Evolutionary conservation across 2,888 invertebrate genomes (phyloP), one percentile per base, ranked within the genome.

Genomic region (Heliconius ethilla): DNA sequence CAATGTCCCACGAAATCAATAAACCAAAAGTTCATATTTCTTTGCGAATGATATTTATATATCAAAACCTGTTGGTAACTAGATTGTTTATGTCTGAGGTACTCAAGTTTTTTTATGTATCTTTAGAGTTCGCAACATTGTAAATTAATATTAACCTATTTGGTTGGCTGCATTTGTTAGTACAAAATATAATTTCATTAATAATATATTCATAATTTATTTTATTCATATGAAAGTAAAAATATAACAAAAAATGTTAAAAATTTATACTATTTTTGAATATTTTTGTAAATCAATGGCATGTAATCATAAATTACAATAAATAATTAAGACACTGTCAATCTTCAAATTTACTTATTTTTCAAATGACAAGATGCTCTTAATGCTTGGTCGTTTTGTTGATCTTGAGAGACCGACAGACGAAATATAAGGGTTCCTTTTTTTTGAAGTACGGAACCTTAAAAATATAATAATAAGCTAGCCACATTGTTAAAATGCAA

Each of bases 1-100:
- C 93, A 92, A 93, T 93, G 93, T 90, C 86, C 91, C 93, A 92
- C 91, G 92, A 93, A 93, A 93, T 94, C 92, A 92, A 93, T 92
- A 93, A 89, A 90, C 86, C 87, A 87, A 88, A 87, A 73, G 70
- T 70, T 59, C 77, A 80, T 79, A 78, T 78, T 78, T 80, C 76
- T 76, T 78, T 75, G 72, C 62, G 65, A 62, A 75, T 69, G 69
- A 45, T 25, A 72, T 70, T 76, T 75, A 33, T 75, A 33, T 62
- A 73, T 76, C 45, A 67, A 72, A 75, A 25, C n/a, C 29, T 15
- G 72, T 25, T 55, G 22, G 29, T 66, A 40, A 40, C 37, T 67
- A 67, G 55, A 55, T 51, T 51, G 51, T 51, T 51, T 51, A 51
- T 51, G 51, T 51, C 51, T 51, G 51, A 51, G 18, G 18, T 18